These are phyloP conservation scores for Amazona finschi DNA, from an alignment of 2,797 vertebrate species.

Conservation along the genomic window DNA sequence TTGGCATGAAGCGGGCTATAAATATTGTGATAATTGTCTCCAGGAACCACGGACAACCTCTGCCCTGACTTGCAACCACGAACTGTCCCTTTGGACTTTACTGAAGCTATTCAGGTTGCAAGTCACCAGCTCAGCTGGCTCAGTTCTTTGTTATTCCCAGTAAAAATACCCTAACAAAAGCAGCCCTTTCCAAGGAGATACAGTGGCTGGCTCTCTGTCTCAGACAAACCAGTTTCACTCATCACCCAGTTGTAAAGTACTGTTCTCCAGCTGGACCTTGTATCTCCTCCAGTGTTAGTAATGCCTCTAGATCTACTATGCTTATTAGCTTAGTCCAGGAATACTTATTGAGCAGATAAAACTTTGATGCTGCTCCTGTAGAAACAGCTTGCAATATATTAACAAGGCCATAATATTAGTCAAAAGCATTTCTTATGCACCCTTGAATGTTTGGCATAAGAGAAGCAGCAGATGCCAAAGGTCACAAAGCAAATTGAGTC, in stretches of 20 bases:
- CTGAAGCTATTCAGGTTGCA: not conserved
- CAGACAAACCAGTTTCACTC: not conserved
- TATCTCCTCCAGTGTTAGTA: not conserved
- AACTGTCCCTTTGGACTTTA: constrained; percentile 36
- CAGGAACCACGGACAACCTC: constrained; percentile 24
- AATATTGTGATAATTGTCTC: not conserved
- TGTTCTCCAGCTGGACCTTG: not conserved
- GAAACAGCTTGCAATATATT: constrained; percentile 6
- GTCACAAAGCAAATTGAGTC: not conserved
- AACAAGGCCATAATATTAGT: not conserved
- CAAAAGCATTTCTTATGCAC: not conserved
- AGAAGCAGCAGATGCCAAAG: not conserved
- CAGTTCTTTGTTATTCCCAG: not conserved
- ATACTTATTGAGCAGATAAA: constrained; percentile 40
- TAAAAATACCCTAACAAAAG: not conserved
- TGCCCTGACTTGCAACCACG: not conserved
- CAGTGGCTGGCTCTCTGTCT: not conserved
- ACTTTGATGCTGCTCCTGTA: not conserved
- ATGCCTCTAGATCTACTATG: not conserved
- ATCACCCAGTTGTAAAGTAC: not conserved
- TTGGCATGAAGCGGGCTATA: not conserved
- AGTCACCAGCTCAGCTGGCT: not conserved
- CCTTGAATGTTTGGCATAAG: not conserved
- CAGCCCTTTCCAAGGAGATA: not conserved
- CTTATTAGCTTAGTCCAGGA: not conserved